A percentile compares a stretch with the other conserved stretches of the same genome.
These are phyloP conservation scores for Chloebia gouldiae DNA, from an alignment of 2,113 vertebrate species.

Conservation along the genomic window DNA sequence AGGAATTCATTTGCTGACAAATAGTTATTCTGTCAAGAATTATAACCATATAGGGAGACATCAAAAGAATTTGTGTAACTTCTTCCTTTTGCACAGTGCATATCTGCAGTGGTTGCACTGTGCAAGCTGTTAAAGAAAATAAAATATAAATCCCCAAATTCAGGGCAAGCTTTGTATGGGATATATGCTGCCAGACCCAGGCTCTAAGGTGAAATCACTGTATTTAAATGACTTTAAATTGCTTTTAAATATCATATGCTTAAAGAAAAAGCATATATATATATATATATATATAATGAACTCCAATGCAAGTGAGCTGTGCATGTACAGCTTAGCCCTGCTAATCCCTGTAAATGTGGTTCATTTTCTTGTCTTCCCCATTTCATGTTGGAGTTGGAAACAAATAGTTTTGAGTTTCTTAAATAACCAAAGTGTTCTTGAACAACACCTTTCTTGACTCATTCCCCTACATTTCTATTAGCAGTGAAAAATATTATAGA, in stretches of 20 bases:
- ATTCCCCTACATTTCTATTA: not conserved
- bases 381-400: not conserved
- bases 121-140: not conserved
- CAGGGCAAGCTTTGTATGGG: not conserved
- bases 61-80: conserved; percentile 25
- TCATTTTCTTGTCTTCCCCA: not conserved
- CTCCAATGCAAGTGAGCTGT: not conserved
- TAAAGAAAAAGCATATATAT: not conserved
- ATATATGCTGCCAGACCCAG: not conserved
- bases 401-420: not conserved
- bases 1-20: conserved; percentile 49
- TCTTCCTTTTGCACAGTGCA: not conserved
- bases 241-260: not conserved
- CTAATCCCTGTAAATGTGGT: not conserved
- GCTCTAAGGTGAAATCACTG: not conserved
- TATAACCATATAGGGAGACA: conserved; percentile 2
- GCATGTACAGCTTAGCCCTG: not conserved
- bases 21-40: conserved; percentile 34
- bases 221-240: not conserved
- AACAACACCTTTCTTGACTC: not conserved
- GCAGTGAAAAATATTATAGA: not conserved
- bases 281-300: not conserved
- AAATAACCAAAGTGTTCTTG: not conserved
- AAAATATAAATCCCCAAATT: not conserved
- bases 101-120: not conserved